Evolutionary conservation across 2,888 invertebrate genomes (phyloP).

Genomic region (Lasioglossum calceatum): DNA sequence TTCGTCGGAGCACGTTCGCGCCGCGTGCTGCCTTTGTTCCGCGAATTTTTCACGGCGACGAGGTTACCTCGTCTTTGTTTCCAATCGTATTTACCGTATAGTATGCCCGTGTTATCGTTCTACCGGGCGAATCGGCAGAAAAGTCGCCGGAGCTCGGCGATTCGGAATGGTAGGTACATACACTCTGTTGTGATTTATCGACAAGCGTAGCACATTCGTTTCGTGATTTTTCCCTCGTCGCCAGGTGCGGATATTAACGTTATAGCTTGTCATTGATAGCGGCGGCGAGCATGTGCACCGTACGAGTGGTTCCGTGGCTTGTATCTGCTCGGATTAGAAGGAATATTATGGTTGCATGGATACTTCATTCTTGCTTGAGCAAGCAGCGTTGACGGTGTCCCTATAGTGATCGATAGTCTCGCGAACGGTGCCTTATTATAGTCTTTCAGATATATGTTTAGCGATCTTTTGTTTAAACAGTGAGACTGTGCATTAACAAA

Average conservation of each 20-base stretch:
- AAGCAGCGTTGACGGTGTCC: background rate
- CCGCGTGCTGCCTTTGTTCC: background rate
- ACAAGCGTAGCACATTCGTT: background rate
- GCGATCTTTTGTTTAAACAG: background rate
- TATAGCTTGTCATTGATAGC: background rate
- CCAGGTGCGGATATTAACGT: constrained; percentile 10
- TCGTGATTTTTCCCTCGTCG: background rate
- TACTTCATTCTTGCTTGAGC: background rate
- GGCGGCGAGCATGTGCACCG: background rate
- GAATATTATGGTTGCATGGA: background rate
- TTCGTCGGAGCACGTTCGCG: background rate
- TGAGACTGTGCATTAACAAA: background rate
- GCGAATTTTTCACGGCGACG: background rate
- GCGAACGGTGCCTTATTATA: background rate
- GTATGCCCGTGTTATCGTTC: background rate
- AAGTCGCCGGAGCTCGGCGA: background rate
- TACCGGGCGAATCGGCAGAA: background rate
- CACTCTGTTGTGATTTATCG: background rate
- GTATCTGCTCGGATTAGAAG: background rate
- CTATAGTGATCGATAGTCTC: background rate
- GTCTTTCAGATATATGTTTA: background rate
- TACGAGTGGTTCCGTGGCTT: background rate
- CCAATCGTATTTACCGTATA: background rate
- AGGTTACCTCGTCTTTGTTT: background rate
- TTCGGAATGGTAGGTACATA: background rate